Base-by-base conservation (phyloP, 2,113 vertebrate species). In the Dicerorhinus sumatrensis region DNA sequence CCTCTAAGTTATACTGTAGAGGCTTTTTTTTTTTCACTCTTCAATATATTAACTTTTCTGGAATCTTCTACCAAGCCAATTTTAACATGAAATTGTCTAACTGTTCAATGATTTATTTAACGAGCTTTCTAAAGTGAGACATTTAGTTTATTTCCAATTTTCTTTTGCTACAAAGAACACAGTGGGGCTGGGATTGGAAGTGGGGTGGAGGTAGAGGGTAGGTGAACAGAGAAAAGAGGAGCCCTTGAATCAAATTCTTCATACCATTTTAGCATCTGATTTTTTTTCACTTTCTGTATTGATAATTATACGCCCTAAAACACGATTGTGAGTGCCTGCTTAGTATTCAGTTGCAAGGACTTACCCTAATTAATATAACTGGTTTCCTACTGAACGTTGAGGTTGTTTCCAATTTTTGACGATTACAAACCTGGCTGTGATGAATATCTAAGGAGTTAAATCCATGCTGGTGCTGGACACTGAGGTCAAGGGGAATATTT, bases 401-500 rank as follows among this genome's bases (percentile, higher is more conserved):
- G 56, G 48, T 91, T 39, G 62, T 82, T 97, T 96, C 92, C 89
- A 89, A 87, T 80, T 97, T 89, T 91, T 84, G 73, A 87, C 1
- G 0, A 89, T 95, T 92, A 83, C 39, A 86, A 94, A 93, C 6
- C n/a, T 8, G 18, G 70, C 89, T 94, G 51, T 89, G 91, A 91
- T 76, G 51, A 96, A 91, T 42, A 89, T 62, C 88, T 42, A 95
- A 86, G 89, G 81, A 92, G 63, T 85, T 92, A 93, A 97, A 86
- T 96, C 58, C 10, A 20, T 36, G 17, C 94, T 51, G 31, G 48
- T 62, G 67, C 85, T 93, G 42, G 56, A 96, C 67, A 58, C 85
- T 82, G 95, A 96, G 82, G 72, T 95, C 86, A 83, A 51, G 58
- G 97, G 90, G 56, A 91, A 82, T 89, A 91, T 93, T 98, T 97